Evolutionary conservation across 2,113 vertebrate species (phyloP).

Genomic region (Clupea harengus): DNA sequence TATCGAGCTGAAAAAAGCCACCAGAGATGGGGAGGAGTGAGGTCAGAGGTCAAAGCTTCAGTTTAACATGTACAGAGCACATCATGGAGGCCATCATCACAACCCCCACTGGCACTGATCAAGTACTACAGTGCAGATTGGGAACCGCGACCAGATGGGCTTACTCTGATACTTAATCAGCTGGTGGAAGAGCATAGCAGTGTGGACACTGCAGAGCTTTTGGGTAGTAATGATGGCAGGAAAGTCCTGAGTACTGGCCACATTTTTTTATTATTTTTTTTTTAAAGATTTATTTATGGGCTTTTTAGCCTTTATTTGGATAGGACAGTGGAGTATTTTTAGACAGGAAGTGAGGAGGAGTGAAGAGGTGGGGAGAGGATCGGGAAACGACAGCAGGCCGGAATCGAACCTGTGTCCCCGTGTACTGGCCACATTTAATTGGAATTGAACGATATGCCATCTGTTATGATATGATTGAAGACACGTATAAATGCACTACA

Average conservation of each 20-base stretch:
- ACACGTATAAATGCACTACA: neutral
- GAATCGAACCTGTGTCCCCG: no score
- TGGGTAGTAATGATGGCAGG: neutral
- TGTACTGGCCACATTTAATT: no score
- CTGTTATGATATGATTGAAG: neutral
- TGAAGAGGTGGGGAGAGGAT: no score
- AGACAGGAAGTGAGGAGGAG: no score
- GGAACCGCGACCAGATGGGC: neutral
- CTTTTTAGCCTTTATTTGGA: no score
- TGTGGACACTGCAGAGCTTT: no score
- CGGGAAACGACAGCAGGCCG: no score
- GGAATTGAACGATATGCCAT: neutral
- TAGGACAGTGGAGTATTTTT: no score
- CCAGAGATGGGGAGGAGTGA: neutral
- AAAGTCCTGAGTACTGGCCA: neutral
- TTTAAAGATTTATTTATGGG: no score
- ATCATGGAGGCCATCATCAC: neutral
- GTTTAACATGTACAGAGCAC: neutral
- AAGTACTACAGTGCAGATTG: neutral
- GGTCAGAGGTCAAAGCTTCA: neutral
- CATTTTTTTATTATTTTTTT: no score
- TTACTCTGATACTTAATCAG: neutral
- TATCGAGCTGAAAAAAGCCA: neutral
- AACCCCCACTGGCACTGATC: neutral
- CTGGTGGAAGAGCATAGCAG: neutral